Conservation (phyloP, 30 jellyfish, hydroid and myxozoan genomes). For the Sanderia malayensis region DNA sequence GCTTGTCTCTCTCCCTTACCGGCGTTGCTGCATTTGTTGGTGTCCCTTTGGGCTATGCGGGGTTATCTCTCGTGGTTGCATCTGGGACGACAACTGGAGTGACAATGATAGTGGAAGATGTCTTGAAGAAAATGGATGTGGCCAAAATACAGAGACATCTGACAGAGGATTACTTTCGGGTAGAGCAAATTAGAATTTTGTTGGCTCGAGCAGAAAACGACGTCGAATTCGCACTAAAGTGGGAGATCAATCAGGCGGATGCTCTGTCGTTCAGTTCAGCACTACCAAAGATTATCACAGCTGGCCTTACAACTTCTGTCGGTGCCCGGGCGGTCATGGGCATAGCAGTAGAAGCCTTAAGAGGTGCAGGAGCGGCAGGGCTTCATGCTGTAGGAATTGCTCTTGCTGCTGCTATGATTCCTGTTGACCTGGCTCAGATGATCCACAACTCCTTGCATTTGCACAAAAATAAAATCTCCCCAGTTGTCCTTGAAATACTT, state of each 20-base stretch:
- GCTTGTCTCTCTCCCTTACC: conserved; percentile 28
- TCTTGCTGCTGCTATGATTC: conserved; percentile 43
- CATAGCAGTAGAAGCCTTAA: conserved; percentile 26
- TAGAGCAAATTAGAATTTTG: conserved; percentile 34
- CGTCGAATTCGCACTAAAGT: conserved; percentile 21
- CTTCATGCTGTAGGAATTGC: conserved; percentile 57
- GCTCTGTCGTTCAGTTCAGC: not conserved
- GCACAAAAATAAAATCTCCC: conserved; percentile 40
- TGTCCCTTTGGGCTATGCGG: conserved; percentile 48
- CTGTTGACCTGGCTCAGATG: conserved; percentile 52
- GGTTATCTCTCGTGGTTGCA: conserved; percentile 40
- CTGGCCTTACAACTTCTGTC: conserved; percentile 47
- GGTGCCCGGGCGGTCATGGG: conserved; percentile 12
- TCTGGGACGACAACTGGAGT: conserved; percentile 40
- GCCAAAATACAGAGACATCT: conserved; percentile 19
- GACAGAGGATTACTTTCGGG: conserved; percentile 21
- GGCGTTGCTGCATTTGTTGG: conserved; percentile 58
- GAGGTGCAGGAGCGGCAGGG: conserved; percentile 59
- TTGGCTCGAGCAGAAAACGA: conserved; percentile 37
- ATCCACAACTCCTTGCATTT: conserved; percentile 27
- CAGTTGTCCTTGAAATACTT: conserved; percentile 20
- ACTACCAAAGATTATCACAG: conserved; percentile 27
- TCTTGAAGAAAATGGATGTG: conserved; percentile 21
- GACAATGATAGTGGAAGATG: conserved; percentile 17
- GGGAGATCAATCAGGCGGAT: conserved; percentile 27